Percentiles rank a stretch among this genome's conserved stretches.
Evolutionary conservation across 2,113 vertebrate species (phyloP).

Genomic region (Ciconia maguari): DNA sequence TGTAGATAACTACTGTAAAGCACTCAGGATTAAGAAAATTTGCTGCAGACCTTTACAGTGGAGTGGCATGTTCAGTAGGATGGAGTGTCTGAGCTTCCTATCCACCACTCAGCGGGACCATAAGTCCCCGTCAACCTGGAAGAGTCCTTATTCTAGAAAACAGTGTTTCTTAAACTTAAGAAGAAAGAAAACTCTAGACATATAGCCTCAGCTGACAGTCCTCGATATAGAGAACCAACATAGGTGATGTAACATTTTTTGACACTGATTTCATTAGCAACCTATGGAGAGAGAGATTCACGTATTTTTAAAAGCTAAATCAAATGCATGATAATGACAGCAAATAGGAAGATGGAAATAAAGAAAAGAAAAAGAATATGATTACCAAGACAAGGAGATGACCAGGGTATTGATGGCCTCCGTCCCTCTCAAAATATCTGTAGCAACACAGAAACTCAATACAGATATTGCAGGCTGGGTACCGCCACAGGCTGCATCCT

Average conservation of each 20-base stretch:
- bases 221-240: background rate
- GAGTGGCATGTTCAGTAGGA: background rate
- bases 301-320: background rate
- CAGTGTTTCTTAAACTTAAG: background rate
- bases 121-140: background rate
- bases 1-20: background rate
- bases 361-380: background rate
- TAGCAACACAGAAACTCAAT: background rate
- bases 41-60: background rate
- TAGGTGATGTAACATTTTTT: background rate
- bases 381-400: background rate
- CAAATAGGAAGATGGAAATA: background rate
- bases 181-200: background rate
- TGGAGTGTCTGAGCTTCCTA: background rate
- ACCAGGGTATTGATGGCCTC: background rate
- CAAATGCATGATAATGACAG: background rate
- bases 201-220: background rate
- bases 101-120: background rate
- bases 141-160: background rate
- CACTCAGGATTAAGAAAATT: background rate
- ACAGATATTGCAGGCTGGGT: background rate
- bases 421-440: background rate
- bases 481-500: background rate
- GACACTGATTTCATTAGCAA: background rate
- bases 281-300: background rate